phyloP scores from a whole-genome alignment of 1,140 invertebrate species.

The Drosophila funebris region DNA sequence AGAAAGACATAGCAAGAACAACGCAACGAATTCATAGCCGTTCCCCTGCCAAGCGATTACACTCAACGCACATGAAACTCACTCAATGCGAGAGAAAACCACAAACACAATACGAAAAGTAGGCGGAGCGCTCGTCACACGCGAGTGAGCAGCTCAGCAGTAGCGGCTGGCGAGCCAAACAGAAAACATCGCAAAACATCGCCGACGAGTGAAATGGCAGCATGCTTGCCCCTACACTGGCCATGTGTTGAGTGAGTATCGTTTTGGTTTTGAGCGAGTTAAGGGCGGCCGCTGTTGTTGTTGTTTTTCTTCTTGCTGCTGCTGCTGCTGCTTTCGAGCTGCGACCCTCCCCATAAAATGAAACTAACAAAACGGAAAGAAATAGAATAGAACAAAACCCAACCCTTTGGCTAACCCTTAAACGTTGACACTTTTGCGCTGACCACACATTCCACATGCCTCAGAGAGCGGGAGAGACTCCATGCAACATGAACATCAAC shows the following conservation, averaged over 20 bases:
- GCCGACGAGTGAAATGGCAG: conserved; percentile 52
- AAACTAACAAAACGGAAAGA: conserved; percentile 2
- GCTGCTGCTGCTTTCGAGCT: background rate
- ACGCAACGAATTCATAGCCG: conserved; percentile 21
- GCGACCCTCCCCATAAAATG: conserved; percentile 16
- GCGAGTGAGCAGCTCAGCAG: conserved; percentile 44
- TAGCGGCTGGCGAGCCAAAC: conserved; percentile 19
- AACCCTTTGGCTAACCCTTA: conserved; percentile 70
- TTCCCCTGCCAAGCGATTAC: background rate
- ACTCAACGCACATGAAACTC: conserved; percentile 16
- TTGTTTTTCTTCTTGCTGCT: no score
- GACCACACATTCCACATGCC: conserved; percentile 58
- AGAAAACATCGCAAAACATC: conserved; percentile 62
- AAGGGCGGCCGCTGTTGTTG: conserved; percentile 8
- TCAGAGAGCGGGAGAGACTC: conserved; percentile 15
- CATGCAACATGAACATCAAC: background rate
- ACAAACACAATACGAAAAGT: conserved; percentile 54
- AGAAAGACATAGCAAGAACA: conserved; percentile 8
- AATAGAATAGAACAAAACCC: conserved; percentile 16
- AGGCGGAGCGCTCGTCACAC: conserved; percentile 58
- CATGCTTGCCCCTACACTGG: conserved; percentile 32
- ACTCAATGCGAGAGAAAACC: conserved; percentile 42
- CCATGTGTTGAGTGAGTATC: conserved; percentile 25
- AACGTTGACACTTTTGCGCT: conserved; percentile 68
- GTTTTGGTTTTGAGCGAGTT: conserved; percentile 39